A percentile compares a stretch with the other conserved stretches of the same genome.
phyloP scores from a whole-genome alignment of 2,113 vertebrate species.

The Chiloscyllium plagiosum region DNA sequence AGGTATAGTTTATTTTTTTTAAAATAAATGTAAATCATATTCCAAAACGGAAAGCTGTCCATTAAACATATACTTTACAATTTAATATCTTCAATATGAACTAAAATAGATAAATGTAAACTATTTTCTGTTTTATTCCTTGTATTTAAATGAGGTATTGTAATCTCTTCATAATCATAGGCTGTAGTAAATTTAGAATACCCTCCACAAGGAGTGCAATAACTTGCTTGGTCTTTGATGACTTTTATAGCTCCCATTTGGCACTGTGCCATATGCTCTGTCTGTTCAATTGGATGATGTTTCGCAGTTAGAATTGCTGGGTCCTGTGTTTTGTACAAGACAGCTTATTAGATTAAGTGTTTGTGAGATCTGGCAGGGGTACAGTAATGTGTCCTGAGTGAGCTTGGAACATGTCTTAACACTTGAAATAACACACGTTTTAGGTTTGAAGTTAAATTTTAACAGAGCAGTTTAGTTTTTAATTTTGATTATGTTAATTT shows the following conservation, averaged over 20 bases:
- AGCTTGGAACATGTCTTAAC: neutral
- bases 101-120: neutral
- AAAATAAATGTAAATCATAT: neutral
- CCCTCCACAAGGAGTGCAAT: neutral
- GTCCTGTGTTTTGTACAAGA: neutral
- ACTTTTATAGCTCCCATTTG: neutral
- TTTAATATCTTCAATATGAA: neutral
- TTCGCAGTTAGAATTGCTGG: neutral
- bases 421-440: neutral
- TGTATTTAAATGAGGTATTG: neutral
- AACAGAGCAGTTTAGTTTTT: neutral
- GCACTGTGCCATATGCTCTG: neutral
- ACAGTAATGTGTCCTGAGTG: neutral
- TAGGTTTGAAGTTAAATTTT: neutral
- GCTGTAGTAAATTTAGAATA: neutral
- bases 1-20: conserved; percentile 62
- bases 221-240: neutral
- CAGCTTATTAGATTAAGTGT: neutral
- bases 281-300: neutral
- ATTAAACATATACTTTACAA: neutral
- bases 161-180: neutral
- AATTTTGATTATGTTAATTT: neutral
- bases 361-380: neutral
- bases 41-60: neutral
- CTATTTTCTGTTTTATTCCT: neutral